Evolutionary conservation across 2,113 vertebrate species (phyloP), one percentile per base, ranked within the genome.

Genomic region (Brienomyrus brachyistius): DNA sequence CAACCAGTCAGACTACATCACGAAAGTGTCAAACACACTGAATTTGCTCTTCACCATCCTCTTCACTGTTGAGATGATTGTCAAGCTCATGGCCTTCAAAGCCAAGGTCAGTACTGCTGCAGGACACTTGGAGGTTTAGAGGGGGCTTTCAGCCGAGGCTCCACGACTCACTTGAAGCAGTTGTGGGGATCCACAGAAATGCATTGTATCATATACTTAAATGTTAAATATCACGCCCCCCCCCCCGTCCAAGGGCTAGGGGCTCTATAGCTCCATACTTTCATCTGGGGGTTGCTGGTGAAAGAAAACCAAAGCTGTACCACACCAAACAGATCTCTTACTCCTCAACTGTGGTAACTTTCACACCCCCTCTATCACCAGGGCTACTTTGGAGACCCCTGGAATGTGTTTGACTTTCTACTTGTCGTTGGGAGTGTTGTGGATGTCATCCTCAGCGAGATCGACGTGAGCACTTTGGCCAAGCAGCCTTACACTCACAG

Each of bases 361-460:
- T 54, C 74, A 50, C 35, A 52, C 0, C 17, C 48, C 66, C 8
- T 90, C 15, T 77, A 15, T 88, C 23, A 66, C 51, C 94, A 99
- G 98, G 98, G 98, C 89, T 99, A 99, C 92, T 99, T 99, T 0
- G 98, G 98, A 90, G 98, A 99, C 92, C 98, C 98, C n/a, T 99
- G 98, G 98, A 99, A 99, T 0, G 98, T 99, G 90, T 99, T 99
- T 88, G 98, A 99, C 93, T 99, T 99, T 94, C 94, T 99, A 43
- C 99, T 99, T 2, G 98, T 99, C 91, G 92, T 99, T 0, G 98
- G 98, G 83, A 99, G 98, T 91, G 96, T 99, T 82, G 97, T 99
- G 0, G 98, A 99, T 0, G 98, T 99, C 91, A 98, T 99, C 95
- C 96, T 99, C 90, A 99, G 98, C 0, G 98, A 99, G 96, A 97